Evolutionary conservation across 2,797 vertebrate species (phyloP).

Genomic region (Sciurus vulgaris): DNA sequence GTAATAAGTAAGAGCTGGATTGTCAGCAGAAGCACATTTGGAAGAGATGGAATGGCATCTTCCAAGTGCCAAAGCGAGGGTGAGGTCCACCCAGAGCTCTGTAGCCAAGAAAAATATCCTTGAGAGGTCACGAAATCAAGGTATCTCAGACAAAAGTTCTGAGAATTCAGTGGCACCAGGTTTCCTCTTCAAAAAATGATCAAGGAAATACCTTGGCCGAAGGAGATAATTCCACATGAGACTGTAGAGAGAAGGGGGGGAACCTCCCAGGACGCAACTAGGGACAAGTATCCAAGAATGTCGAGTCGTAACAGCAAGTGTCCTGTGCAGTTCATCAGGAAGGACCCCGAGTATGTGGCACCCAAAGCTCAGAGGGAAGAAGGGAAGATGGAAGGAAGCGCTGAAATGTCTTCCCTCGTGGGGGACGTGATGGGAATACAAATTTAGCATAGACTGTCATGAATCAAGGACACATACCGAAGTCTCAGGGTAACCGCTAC

Average conservation of each 20-base stretch:
- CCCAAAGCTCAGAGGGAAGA: background rate
- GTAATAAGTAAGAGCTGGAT: background rate
- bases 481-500: background rate
- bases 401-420: background rate
- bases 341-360: background rate
- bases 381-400: background rate
- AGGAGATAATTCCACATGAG: background rate
- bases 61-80: background rate
- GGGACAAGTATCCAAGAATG: background rate
- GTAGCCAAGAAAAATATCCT: background rate
- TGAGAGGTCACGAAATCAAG: background rate
- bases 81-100: background rate
- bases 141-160: background rate
- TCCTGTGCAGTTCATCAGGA: background rate
- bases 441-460: background rate
- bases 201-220: background rate
- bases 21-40: background rate
- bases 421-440: background rate
- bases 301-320: background rate
- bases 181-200: background rate
- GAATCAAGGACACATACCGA: background rate
- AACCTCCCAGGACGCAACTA: background rate
- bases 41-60: background rate
- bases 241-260: background rate
- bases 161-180: background rate